Percentiles rank a stretch among this genome's conserved stretches.
These are phyloP conservation scores for Iguana delicatissima DNA, from an alignment of 2,797 vertebrate genomes.

Conservation along the genomic window DNA sequence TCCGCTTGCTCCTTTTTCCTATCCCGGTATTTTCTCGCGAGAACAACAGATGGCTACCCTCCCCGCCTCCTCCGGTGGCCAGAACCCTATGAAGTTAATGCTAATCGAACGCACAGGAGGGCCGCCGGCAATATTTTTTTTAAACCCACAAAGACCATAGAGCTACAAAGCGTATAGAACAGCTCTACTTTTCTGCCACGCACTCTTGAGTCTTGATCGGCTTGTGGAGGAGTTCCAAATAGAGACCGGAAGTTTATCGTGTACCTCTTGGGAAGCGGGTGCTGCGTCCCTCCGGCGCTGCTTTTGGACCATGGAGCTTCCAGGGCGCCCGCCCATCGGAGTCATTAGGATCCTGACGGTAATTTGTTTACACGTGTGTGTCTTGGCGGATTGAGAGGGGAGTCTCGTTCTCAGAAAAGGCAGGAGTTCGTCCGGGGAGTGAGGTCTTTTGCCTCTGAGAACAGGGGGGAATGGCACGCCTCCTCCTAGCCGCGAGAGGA, in stretches of 20 bases:
- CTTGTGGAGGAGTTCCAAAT: background rate
- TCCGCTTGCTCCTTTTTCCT: too few relatives aligned
- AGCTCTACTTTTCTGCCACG: background rate
- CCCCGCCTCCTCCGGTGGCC: too few relatives aligned
- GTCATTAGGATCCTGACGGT: slow-evolving; percentile 23
- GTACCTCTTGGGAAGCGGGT: too few relatives aligned
- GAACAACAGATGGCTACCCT: background rate
- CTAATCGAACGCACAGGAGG: background rate
- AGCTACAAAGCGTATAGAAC: too few relatives aligned
- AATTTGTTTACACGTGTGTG: background rate
- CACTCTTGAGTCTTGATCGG: background rate
- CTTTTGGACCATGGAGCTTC: background rate
- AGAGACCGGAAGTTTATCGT: background rate
- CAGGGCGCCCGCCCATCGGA: background rate
- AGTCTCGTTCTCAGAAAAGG: background rate
- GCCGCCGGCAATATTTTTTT: too few relatives aligned
- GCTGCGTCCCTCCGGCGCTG: too few relatives aligned
- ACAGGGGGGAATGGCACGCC: accelerated
- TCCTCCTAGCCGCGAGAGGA: too few relatives aligned
- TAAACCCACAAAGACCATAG: background rate
- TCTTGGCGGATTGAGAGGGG: too few relatives aligned
- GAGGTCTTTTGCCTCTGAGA: background rate
- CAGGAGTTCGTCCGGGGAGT: background rate
- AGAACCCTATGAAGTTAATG: background rate
- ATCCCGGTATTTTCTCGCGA: background rate